Conservation (phyloP, 2,113 vertebrate species). For the Tinamus guttatus region DNA sequence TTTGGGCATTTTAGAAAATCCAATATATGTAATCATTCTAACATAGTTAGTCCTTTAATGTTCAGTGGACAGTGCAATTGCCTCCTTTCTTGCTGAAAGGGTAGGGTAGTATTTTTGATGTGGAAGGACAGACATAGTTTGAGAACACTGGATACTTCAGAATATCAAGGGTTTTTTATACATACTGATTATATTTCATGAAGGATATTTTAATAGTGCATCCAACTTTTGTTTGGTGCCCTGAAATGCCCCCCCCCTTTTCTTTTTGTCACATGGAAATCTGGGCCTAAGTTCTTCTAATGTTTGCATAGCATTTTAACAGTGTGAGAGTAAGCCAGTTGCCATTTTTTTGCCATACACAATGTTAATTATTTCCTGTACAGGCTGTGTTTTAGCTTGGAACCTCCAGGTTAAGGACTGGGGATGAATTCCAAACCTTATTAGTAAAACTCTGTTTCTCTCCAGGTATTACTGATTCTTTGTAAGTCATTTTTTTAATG, state of each 20-base stretch:
- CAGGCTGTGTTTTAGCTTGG: neutral
- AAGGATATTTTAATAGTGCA: neutral
- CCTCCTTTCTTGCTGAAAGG: neutral
- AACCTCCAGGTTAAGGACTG: neutral
- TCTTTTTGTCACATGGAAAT: neutral
- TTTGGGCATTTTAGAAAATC: neutral
- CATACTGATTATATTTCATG: neutral
- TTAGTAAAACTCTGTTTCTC: constrained; percentile 18
- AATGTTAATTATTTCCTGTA: neutral
- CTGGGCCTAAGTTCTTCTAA: neutral
- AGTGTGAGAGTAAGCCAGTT: neutral
- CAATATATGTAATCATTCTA: neutral
- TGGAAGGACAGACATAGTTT: neutral
- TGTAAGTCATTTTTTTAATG: neutral
- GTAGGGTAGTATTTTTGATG: neutral
- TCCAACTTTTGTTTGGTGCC: neutral
- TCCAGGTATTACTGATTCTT: constrained; percentile 22
- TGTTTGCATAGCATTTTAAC: neutral
- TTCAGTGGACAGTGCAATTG: neutral
- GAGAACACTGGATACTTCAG: neutral
- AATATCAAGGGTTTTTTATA: neutral
- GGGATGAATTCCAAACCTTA: neutral
- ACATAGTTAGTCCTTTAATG: neutral
- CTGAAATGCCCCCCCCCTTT: too few species aligned
- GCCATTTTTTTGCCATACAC: neutral